Evolutionary conservation across 2,113 vertebrate species (phyloP).

Genomic region (Malurus melanocephalus): DNA sequence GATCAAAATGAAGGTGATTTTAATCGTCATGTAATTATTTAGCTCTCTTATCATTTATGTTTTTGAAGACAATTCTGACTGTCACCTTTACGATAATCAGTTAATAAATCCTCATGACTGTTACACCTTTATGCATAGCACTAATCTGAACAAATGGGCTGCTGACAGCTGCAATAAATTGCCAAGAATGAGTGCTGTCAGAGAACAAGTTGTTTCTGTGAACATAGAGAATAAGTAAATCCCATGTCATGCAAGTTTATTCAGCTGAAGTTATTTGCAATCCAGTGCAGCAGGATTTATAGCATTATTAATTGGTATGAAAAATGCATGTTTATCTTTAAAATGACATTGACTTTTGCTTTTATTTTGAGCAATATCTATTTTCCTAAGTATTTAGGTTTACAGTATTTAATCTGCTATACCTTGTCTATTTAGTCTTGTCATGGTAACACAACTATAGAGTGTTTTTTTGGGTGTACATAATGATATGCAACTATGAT

Average conservation of each 20-base stretch:
- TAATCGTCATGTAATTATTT: slow-evolving; percentile 72
- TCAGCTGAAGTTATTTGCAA: slow-evolving; percentile 65
- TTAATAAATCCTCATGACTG: slow-evolving; percentile 76
- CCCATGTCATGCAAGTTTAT: slow-evolving; percentile 66
- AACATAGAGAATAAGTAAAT: slow-evolving; percentile 71
- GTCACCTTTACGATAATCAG: slow-evolving; percentile 69
- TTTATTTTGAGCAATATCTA: slow-evolving; percentile 44
- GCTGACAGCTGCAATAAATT: slow-evolving; percentile 79
- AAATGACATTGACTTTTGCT: slow-evolving; percentile 63
- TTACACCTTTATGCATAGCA: slow-evolving; percentile 74
- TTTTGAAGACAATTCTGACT: slow-evolving; percentile 59
- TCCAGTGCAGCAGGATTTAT: slow-evolving; percentile 62
- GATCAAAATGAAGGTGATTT: slow-evolving; percentile 54
- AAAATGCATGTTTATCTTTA: slow-evolving; percentile 67
- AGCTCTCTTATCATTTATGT: slow-evolving; percentile 61
- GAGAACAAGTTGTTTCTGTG: slow-evolving; percentile 72
- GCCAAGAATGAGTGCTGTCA: slow-evolving; percentile 75
- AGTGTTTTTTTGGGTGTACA: background rate
- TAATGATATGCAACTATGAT: background rate
- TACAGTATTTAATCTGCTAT: background rate
- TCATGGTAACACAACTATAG: background rate
- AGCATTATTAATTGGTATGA: slow-evolving; percentile 66
- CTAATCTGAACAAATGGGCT: slow-evolving; percentile 78
- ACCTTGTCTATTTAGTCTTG: background rate
- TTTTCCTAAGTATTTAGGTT: background rate